Conservation (phyloP, 2,113 vertebrate species). For the Microtus pennsylvanicus region DNA sequence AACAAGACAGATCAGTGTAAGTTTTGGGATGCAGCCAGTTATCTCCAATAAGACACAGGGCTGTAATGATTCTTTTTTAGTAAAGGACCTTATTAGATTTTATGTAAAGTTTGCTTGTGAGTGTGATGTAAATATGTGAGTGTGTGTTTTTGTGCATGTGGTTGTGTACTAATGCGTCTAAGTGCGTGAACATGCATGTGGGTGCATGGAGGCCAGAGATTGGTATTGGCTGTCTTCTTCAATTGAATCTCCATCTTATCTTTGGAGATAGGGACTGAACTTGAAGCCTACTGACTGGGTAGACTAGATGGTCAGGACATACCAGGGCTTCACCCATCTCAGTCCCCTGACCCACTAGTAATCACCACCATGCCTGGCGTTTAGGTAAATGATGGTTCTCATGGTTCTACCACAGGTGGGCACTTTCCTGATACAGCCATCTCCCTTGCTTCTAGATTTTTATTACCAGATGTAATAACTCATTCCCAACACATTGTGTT, state of each 20-base stretch:
- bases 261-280: background rate
- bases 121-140: too few species aligned
- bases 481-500: too few species aligned
- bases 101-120: background rate
- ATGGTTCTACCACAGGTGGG: background rate
- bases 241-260: background rate
- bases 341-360: background rate
- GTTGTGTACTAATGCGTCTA: too few species aligned
- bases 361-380: too few species aligned
- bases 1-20: background rate
- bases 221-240: background rate
- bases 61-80: conserved; percentile 28
- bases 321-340: background rate
- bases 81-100: background rate
- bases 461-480: background rate
- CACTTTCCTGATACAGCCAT: background rate
- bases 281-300: too few species aligned
- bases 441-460: background rate
- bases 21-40: background rate
- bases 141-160: background rate
- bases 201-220: background rate
- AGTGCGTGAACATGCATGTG: too few species aligned
- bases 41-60: background rate
- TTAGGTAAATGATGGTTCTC: background rate
- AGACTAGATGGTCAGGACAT: background rate